phyloP scores from a whole-genome alignment of 2,888 invertebrate genomes.

The Dryocosmus kuriphilus region DNA sequence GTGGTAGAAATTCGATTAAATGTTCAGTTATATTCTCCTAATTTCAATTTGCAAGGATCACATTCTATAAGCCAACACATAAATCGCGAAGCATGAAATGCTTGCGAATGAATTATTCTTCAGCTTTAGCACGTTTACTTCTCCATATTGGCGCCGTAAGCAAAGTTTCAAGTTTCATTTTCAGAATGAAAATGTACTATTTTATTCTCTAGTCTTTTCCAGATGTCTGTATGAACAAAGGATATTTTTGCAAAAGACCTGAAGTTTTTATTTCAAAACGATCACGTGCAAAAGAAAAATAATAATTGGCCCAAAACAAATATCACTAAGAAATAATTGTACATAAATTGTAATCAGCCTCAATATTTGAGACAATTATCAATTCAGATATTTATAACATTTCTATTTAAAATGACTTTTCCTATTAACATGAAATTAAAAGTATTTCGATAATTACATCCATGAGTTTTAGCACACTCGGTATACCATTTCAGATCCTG shows the following conservation, averaged over 20 bases:
- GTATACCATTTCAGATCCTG: not conserved
- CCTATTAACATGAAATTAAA: no score
- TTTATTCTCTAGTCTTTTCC: not conserved
- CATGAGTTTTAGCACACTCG: not conserved
- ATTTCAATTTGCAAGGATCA: slow-evolving; percentile 15
- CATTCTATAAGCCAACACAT: slow-evolving; percentile 17
- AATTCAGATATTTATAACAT: no score
- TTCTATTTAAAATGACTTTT: no score
- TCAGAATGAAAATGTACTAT: not conserved
- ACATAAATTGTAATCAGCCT: no score
- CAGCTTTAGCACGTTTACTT: slow-evolving; percentile 32
- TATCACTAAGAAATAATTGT: not conserved
- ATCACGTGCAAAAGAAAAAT: not conserved
- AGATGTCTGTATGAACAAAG: not conserved
- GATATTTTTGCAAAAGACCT: not conserved
- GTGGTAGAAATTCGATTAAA: not conserved
- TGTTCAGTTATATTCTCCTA: slow-evolving; percentile 23
- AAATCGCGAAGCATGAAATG: slow-evolving; percentile 22
- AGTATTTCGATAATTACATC: no score
- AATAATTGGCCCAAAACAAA: not conserved
- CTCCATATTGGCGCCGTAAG: slow-evolving; percentile 9
- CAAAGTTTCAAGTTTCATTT: slow-evolving; percentile 21
- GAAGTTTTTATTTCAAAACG: not conserved
- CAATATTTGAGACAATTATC: no score
- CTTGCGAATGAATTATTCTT: slow-evolving; percentile 26